Evolutionary conservation across 2,113 vertebrate species (phyloP).

Genomic region (Taurulus bubalis): DNA sequence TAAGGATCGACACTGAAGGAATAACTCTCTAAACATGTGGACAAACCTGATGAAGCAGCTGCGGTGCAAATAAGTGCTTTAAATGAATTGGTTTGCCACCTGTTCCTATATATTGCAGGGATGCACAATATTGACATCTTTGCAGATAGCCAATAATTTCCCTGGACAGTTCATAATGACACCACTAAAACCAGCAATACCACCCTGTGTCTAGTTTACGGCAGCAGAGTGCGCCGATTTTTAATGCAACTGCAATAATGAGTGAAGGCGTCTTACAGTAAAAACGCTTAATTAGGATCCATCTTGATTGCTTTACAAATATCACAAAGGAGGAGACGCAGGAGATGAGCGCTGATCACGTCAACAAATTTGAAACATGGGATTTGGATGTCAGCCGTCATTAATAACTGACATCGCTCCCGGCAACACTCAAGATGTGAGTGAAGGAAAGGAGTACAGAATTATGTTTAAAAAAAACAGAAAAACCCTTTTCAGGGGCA

Average conservation of each 20-base stretch:
- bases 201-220: background rate
- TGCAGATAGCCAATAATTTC: background rate
- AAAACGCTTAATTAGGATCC: slow-evolving; percentile 6
- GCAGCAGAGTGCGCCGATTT: background rate
- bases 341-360: background rate
- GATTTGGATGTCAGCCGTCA: background rate
- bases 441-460: background rate
- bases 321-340: slow-evolving; percentile 8
- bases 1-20: background rate
- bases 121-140: background rate
- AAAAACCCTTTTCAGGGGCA: background rate
- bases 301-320: slow-evolving; percentile 28
- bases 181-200: background rate
- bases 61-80: background rate
- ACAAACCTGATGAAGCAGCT: background rate
- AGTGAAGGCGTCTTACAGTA: background rate
- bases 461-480: background rate
- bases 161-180: background rate
- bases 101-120: background rate
- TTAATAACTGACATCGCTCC: slow-evolving; percentile 13
- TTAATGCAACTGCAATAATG: background rate
- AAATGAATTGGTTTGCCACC: background rate
- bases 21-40: background rate
- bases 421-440: background rate
- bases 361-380: slow-evolving; percentile 5